These are phyloP conservation scores for Notamacropus eugenii DNA, from an alignment of 2,797 vertebrate species.

Conservation along the genomic window DNA sequence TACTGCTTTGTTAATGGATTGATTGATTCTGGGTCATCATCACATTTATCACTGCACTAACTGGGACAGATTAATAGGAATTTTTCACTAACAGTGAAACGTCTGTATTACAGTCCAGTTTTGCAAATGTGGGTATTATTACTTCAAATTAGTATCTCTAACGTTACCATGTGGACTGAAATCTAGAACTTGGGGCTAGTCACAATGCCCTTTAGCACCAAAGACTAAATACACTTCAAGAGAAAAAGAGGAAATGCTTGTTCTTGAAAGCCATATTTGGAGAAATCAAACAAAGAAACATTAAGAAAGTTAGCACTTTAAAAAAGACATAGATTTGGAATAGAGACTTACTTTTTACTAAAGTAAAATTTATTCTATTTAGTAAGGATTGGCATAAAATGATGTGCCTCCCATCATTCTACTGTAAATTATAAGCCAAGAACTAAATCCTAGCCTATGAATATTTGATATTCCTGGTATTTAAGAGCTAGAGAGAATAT, in stretches of 20 bases:
- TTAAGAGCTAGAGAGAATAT: not conserved
- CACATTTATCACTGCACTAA: not conserved
- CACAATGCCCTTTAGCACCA: conserved; percentile 28
- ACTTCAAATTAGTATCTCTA: conserved; percentile 9
- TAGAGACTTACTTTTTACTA: not conserved
- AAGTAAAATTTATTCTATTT: not conserved
- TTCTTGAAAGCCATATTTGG: not conserved
- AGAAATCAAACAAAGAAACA: not conserved
- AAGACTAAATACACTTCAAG: not conserved
- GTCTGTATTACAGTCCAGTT: not conserved
- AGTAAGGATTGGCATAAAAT: not conserved
- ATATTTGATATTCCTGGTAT: not conserved
- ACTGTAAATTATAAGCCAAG: not conserved
- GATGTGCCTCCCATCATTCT: not conserved
- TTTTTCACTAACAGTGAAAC: not conserved
- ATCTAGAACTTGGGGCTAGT: conserved; percentile 1
- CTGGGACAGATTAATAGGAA: not conserved
- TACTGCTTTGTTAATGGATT: conserved; percentile 3
- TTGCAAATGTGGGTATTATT: conserved; percentile 19
- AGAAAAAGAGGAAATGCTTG: not conserved
- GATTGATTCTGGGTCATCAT: not conserved
- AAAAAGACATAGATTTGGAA: not conserved
- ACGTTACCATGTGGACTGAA: conserved; percentile 29
- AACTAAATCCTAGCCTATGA: not conserved
- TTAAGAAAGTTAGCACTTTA: not conserved